Percentiles rank a stretch among this genome's conserved stretches.
These are phyloP conservation scores for Aleadryas rufinucha DNA, from an alignment of 2,113 vertebrate genomes.

Conservation along the genomic window DNA sequence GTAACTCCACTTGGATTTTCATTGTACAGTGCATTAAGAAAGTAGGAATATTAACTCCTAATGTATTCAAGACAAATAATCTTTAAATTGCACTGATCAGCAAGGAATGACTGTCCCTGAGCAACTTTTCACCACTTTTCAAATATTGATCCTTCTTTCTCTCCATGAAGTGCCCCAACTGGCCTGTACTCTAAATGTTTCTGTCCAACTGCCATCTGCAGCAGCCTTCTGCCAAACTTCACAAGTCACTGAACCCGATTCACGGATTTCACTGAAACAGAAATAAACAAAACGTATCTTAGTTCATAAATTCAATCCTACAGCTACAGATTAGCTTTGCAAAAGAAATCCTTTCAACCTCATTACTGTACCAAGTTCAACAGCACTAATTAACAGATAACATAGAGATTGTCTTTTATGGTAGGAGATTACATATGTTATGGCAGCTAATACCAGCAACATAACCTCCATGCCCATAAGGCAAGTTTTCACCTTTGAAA, in stretches of 20 bases:
- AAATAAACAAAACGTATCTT: neutral
- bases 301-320: neutral
- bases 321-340: neutral
- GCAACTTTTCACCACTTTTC: neutral
- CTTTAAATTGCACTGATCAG: neutral
- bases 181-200: neutral
- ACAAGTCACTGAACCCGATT: neutral
- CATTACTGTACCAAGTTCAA: neutral
- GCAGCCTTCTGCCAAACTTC: neutral
- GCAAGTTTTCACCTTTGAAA: neutral
- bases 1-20: neutral
- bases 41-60: constrained; percentile 5
- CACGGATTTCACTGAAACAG: neutral
- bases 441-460: neutral
- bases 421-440: neutral
- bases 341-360: neutral
- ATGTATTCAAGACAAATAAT: neutral
- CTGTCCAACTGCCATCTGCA: neutral
- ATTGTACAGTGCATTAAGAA: neutral
- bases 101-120: neutral
- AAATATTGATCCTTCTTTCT: neutral
- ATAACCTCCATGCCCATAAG: neutral
- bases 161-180: neutral
- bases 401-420: neutral
- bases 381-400: neutral